Percentiles rank a stretch among this genome's conserved stretches.
Conservation (phyloP, 2,888 invertebrate species). For the Gandaritis pyraliata region DNA sequence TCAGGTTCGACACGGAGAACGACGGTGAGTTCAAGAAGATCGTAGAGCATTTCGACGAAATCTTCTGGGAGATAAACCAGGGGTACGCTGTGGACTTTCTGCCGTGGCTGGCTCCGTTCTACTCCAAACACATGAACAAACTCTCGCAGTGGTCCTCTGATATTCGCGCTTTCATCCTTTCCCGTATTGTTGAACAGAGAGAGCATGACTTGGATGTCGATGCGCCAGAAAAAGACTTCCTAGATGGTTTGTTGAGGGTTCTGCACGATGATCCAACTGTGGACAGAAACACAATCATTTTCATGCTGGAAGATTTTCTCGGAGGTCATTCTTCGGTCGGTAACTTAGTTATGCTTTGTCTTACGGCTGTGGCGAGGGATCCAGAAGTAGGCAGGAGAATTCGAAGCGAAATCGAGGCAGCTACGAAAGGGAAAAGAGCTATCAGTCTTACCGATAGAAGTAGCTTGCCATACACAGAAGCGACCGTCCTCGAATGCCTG, state of each 20-base stretch:
- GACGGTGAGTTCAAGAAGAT: constrained; percentile 88
- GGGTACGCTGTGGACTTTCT: constrained; percentile 94
- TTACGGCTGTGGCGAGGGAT: constrained; percentile 88
- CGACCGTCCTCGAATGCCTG: constrained; percentile 91
- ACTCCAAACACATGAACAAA: constrained; percentile 87
- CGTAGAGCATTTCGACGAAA: constrained; percentile 91
- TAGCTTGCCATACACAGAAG: constrained; percentile 91
- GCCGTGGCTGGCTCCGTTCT: constrained; percentile 91
- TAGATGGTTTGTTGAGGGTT: constrained; percentile 90
- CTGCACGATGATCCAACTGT: constrained; percentile 86
- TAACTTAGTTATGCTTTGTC: constrained; percentile 90
- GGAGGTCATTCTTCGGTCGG: constrained; percentile 95
- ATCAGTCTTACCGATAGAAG: constrained; percentile 87
- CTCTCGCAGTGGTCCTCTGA: constrained; percentile 88
- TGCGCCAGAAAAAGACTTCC: constrained; percentile 89
- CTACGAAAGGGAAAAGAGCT: constrained; percentile 82
- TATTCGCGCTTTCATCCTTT: constrained; percentile 89
- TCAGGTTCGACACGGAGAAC: constrained; percentile 86
- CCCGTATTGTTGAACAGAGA: constrained; percentile 87
- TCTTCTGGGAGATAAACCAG: constrained; percentile 96
- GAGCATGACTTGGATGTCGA: constrained; percentile 83
- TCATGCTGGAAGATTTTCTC: constrained; percentile 93
- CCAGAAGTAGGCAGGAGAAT: constrained; percentile 87
- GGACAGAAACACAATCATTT: constrained; percentile 91
- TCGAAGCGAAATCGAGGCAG: constrained; percentile 87